phyloP scores from a whole-genome alignment of 2,797 vertebrate genomes.

The Poecilia gillii region DNA sequence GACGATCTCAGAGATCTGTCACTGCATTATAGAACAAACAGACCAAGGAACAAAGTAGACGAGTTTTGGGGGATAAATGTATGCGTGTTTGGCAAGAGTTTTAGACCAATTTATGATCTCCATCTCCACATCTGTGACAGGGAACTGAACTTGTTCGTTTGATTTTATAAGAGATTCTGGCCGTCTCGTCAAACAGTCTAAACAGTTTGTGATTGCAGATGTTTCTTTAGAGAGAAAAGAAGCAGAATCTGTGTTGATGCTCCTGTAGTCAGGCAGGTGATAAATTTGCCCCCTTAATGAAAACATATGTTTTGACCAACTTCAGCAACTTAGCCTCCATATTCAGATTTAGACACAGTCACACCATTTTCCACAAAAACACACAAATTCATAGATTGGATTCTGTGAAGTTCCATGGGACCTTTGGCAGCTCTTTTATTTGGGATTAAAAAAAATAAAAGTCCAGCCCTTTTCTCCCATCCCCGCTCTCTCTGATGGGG shows the following conservation, averaged over 20 bases:
- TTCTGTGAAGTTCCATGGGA: slow-evolving; percentile 1
- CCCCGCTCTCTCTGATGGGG: slow-evolving; percentile 43
- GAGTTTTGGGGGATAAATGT: too few relatives aligned
- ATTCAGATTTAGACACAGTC: background rate
- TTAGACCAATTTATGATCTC: background rate
- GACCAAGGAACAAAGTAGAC: background rate
- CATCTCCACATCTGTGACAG: background rate
- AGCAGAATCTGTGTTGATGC: background rate
- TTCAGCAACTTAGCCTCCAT: background rate
- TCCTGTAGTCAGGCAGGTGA: background rate
- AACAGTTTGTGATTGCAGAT: background rate
- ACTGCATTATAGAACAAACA: background rate
- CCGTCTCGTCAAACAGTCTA: background rate
- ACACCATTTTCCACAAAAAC: background rate
- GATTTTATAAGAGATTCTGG: background rate
- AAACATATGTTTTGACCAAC: background rate
- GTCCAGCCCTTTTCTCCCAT: slow-evolving; percentile 15
- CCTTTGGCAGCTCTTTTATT: background rate
- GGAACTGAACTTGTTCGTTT: background rate
- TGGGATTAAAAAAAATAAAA: too few relatives aligned
- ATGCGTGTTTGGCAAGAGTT: background rate
- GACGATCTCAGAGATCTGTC: background rate
- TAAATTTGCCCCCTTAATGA: background rate
- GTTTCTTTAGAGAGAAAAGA: background rate
- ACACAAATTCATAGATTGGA: background rate